phyloP scores from a whole-genome alignment of 2,797 vertebrate genomes.

The Labroides dimidiatus region DNA sequence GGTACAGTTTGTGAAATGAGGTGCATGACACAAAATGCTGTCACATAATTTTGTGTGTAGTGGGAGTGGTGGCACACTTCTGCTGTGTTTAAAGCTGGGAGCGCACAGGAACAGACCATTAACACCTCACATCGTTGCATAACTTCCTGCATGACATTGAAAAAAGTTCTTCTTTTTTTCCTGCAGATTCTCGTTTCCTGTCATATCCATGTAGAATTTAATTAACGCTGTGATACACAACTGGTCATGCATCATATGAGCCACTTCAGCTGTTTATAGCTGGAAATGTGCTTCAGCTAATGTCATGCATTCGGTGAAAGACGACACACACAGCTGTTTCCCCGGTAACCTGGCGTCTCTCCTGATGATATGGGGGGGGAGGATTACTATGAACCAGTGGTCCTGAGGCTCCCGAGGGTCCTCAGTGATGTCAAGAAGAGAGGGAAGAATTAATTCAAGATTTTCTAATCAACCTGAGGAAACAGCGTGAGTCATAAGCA shows the following conservation, averaged over 20 bases:
- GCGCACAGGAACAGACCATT: conserved; percentile 25
- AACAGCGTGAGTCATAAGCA: conserved; percentile 33
- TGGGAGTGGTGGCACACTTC: conserved; percentile 32
- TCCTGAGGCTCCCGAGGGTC: conserved; percentile 35
- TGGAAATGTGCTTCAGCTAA: neutral
- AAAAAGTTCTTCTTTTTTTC: neutral
- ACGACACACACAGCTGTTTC: conserved; percentile 34
- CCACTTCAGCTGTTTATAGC: conserved; percentile 17
- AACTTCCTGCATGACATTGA: conserved; percentile 12
- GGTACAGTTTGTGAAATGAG: conserved; percentile 27
- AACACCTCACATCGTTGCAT: conserved; percentile 25
- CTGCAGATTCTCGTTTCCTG: neutral
- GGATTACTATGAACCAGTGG: conserved; percentile 21
- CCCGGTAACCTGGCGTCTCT: conserved; percentile 44
- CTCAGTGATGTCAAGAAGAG: conserved; percentile 31
- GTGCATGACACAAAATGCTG: conserved; percentile 29
- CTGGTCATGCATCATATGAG: neutral
- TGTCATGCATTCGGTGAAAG: conserved; percentile 4
- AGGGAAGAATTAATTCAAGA: conserved; percentile 47
- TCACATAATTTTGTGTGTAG: conserved; percentile 18
- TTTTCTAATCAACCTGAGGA: conserved; percentile 40
- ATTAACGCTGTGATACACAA: conserved; percentile 5
- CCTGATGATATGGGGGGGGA: conserved; percentile 34
- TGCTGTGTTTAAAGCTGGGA: conserved; percentile 27
- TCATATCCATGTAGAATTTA: conserved; percentile 16